These are phyloP conservation scores for Agelas oroides DNA, from an alignment of 37 sponge, comb jelly and placozoan species.

Conservation along the genomic window DNA sequence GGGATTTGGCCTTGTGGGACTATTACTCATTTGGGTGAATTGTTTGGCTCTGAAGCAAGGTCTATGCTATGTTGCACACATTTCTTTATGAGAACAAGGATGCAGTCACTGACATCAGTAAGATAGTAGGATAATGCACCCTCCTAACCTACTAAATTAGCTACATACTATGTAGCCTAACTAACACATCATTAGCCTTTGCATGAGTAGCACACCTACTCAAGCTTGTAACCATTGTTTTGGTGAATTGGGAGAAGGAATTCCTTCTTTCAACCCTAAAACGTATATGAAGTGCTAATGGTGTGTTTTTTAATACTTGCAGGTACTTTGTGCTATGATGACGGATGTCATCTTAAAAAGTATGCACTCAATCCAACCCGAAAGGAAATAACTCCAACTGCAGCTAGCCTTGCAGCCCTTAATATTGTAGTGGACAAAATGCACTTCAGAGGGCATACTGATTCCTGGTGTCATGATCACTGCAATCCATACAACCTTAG, in stretches of 20 bases:
- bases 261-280: too few species aligned
- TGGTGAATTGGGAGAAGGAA: too few species aligned
- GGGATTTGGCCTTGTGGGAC: slow-evolving; percentile 55
- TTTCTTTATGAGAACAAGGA: slow-evolving; percentile 5
- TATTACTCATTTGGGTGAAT: slow-evolving; percentile 13
- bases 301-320: too few species aligned
- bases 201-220: too few species aligned
- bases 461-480: slow-evolving; percentile 49
- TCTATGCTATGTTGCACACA: slow-evolving; percentile 17
- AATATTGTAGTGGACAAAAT: too few species aligned
- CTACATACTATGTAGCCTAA: too few species aligned
- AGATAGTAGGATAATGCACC: too few species aligned
- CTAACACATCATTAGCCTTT: too few species aligned
- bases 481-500: slow-evolving; percentile 34
- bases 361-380: slow-evolving; percentile 34
- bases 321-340: slow-evolving; percentile 55
- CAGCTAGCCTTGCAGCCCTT: neutral
- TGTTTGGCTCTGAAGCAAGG: slow-evolving; percentile 35
- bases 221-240: too few species aligned
- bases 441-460: slow-evolving; percentile 54
- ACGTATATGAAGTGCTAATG: too few species aligned
- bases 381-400: neutral
- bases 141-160: too few species aligned
- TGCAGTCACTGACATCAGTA: slow-evolving; percentile 5
- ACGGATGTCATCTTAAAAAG: slow-evolving; percentile 36